These are phyloP conservation scores for Mythimna impura DNA, from an alignment of 2,888 invertebrate genomes.

Conservation along the genomic window DNA sequence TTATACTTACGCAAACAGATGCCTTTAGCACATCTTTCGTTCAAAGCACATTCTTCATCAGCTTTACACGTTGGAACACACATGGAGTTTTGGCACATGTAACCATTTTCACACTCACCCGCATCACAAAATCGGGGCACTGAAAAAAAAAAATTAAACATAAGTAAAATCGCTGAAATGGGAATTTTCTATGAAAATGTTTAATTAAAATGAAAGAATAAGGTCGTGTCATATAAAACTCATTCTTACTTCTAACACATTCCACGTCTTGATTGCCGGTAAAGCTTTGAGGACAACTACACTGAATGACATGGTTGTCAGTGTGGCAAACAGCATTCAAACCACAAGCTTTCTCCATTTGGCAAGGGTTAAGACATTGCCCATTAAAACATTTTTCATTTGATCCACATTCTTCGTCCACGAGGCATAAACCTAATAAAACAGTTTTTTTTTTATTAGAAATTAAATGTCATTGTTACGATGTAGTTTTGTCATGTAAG, in stretches of 20 bases:
- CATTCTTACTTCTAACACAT: constrained; percentile 94
- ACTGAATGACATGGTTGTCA: constrained; percentile 93
- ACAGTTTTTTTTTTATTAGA: not conserved
- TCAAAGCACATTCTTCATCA: constrained; percentile 96
- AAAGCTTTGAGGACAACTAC: constrained; percentile 95
- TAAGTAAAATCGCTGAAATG: constrained; percentile 8
- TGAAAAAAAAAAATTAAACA: constrained; percentile 75
- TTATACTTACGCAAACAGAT: constrained; percentile 93
- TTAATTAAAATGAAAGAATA: not conserved
- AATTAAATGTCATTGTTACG: not conserved
- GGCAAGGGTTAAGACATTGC: constrained; percentile 95
- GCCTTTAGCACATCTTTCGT: constrained; percentile 96
- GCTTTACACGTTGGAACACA: constrained; percentile 94
- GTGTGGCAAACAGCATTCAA: constrained; percentile 95
- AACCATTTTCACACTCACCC: constrained; percentile 93
- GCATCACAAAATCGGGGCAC: constrained; percentile 95
- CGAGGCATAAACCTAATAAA: constrained; percentile 92
- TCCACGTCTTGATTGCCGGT: constrained; percentile 96
- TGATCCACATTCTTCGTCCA: constrained; percentile 94
- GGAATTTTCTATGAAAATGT: not conserved
- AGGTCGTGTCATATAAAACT: not conserved
- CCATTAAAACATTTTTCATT: constrained; percentile 95
- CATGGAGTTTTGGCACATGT: constrained; percentile 95
- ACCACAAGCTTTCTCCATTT: constrained; percentile 94
- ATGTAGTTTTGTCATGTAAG: not conserved